A percentile compares a stretch with the other conserved stretches of the same genome.
Conservation (phyloP, 2,888 invertebrate genomes). For the Listrodromus nycthemerus region DNA sequence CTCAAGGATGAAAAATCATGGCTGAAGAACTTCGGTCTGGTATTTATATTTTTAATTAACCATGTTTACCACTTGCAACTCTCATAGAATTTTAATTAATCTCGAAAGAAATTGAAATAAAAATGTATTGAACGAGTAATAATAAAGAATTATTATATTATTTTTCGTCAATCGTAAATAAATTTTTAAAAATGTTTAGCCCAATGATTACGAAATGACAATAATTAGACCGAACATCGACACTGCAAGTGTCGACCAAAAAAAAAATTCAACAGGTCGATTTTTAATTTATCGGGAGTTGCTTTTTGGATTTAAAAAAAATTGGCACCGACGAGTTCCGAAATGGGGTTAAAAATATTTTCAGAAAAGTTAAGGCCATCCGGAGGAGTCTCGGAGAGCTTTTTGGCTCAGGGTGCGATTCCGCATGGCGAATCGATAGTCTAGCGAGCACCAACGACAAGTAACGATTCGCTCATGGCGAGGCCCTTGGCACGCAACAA, state of each 20-base stretch:
- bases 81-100: no score
- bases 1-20: no score
- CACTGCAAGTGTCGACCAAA: background rate
- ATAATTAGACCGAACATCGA: no score
- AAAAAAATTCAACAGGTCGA: background rate
- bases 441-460: conserved; percentile 52
- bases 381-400: conserved; percentile 36
- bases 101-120: no score
- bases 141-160: conserved; percentile 1
- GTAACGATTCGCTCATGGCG: conserved; percentile 56
- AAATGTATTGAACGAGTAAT: no score
- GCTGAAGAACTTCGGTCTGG: no score
- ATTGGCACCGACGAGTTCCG: background rate
- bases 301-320: background rate
- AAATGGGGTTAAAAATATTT: background rate
- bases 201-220: background rate
- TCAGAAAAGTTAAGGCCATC: conserved; percentile 10
- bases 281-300: background rate
- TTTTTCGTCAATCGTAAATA: background rate
- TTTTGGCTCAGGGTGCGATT: conserved; percentile 60
- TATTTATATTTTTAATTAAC: no score
- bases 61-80: no score
- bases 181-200: background rate
- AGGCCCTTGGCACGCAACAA: conserved; percentile 1
- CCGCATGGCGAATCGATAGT: conserved; percentile 64